Base-by-base conservation (phyloP, 2,888 invertebrate species). In the Eustalomyia histrio region DNA sequence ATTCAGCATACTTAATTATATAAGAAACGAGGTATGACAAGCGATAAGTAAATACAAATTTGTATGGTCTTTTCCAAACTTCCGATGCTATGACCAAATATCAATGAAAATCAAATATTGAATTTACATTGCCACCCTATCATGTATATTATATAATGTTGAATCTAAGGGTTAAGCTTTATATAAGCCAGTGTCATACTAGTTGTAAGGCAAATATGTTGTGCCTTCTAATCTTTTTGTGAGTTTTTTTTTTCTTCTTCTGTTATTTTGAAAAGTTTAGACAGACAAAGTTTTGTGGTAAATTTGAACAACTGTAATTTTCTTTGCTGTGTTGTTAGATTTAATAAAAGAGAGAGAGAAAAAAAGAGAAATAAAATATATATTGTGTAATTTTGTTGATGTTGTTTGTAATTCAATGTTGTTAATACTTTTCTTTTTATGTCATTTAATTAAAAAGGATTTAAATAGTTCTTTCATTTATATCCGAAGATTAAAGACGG, bases 251-350 rank as follows among this genome's bases (percentile, higher is more conserved):
- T 63, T 47, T 35, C 35, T 29, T 71, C 61, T 75, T 47, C n/a
- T 50, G 47, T 61, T 65, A 24, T 61, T 68, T 63, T 68, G 65
- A 79, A 75, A 71, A 79, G 71, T 79, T 79, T 75, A 79, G 79
- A 75, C 69, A 79, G 79, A 79, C 79, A 76, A 80, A 80, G 76
- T 80, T 80, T 80, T 63, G 80, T 76, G 76, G 76, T 80, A 76
- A 76, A 80, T 80, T 80, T 76, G 67, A 76, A 80, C 80, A 80
- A 76, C 72, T 80, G 80, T 76, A 76, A 73, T 73, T 76, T 76
- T 67, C 71, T 67, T 71, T 63, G 33, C 75, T 79, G 52, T 68
- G 53, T 7, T 76, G 80, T 72, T 61, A 53, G 24, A 67, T 72
- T 72, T 65, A 78, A 78, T 18, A 67, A 53, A 21, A 29, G 1